Base-by-base conservation (phyloP, 2,113 vertebrate genomes). In the Acinonyx jubatus region DNA sequence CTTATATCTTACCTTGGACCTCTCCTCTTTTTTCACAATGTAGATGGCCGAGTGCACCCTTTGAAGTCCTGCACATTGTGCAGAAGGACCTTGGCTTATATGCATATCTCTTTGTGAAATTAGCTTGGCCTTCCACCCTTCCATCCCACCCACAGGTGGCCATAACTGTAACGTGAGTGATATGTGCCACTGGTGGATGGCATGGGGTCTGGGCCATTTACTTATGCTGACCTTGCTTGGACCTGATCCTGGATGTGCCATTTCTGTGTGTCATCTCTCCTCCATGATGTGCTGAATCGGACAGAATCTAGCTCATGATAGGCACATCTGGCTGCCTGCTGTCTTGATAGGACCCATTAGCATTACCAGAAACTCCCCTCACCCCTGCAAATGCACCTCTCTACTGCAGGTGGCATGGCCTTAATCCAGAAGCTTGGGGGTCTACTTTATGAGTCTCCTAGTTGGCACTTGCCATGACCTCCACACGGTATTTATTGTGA, bases 141-240 rank as follows among this genome's bases (percentile, higher is more conserved):
- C 1, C 3, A 16, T 1, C 12, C 12, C 21, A n/a, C 12, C 13
- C 33, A 5, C 25, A 61, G 14, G 31, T 73, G 45, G 6, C 23
- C 18, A 1, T 52, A 52, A 63, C 36, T 27, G 1, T 4, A 74
- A 29, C 29, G 52, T 2, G 18, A 3, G 11, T 4, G 68, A 23
- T 19, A 73, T 3, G 18, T 4, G 14, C 11, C 3, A 23, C 3
- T 11, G 13, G 14, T 19, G 6, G 1, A 23, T 3, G 18, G 18
- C 11, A 0, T 9, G 11, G 11, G 6, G 29, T n/a, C 25, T 55
- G 79, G 33, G 14, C 14, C n/a, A n/a, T 38, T 21, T 14, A 11
- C 52, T 7, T 7, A 11, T 81, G 10, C 15, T 91, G 50, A 38
- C 38, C 36, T 71, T 57, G 12, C 14, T 65, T 76, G 16, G 52